Percentiles rank a stretch among this genome's conserved stretches.
These are phyloP conservation scores for Silurus meridionalis DNA, from an alignment of 2,113 vertebrate genomes.

Conservation along the genomic window DNA sequence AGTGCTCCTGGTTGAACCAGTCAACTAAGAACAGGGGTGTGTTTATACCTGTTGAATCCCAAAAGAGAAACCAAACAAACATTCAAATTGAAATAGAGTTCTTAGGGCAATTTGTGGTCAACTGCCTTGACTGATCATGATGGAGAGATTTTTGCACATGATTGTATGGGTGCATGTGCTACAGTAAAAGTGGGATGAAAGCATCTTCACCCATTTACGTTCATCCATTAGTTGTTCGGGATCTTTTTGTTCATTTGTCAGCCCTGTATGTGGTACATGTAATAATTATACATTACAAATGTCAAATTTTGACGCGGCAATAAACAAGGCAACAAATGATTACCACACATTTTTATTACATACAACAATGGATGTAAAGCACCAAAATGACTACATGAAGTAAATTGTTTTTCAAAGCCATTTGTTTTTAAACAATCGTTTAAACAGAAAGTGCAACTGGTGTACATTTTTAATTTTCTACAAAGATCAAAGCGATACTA, in stretches of 20 bases:
- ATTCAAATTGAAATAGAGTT: not conserved
- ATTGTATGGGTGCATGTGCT: not conserved
- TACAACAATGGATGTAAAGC: slow-evolving; percentile 66
- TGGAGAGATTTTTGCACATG: not conserved
- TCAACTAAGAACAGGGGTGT: not conserved
- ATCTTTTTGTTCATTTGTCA: not conserved
- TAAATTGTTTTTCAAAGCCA: slow-evolving; percentile 60
- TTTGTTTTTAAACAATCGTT: slow-evolving; percentile 42
- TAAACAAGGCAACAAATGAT: not conserved
- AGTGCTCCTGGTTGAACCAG: not conserved
- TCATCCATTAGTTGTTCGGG: not conserved
- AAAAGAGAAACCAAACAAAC: not conserved
- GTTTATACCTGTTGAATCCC: not conserved
- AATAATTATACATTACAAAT: not conserved
- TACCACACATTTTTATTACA: slow-evolving; percentile 63
- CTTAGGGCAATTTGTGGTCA: not conserved
- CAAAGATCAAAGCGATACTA: slow-evolving; percentile 62
- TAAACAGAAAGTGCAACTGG: slow-evolving; percentile 51
- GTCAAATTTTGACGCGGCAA: too few species aligned
- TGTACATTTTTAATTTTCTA: slow-evolving; percentile 51
- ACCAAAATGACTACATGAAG: slow-evolving; percentile 49
- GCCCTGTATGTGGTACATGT: not conserved
- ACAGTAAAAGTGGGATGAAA: not conserved
- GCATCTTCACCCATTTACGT: not conserved
- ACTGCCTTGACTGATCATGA: not conserved